Evolutionary conservation across 2,888 invertebrate species (phyloP), one percentile per base, ranked within the genome.

Genomic region (Thecocarcelia acutangulata): DNA sequence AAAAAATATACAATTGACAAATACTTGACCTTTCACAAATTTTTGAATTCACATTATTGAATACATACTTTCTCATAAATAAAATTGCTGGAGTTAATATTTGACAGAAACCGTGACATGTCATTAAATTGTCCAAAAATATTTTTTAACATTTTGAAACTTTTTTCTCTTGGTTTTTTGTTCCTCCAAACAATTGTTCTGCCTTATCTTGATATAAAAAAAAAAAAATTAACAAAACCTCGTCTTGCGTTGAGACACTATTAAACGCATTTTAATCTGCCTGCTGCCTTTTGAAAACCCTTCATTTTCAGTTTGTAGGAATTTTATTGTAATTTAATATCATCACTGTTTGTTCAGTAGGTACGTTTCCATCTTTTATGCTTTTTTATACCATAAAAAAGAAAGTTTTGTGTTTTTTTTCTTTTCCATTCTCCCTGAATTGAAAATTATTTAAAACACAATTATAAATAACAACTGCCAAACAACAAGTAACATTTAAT

Each of bases 401-500:
- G 64, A 78, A 72, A 72, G 64, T 72, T 72, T 69, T 66, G 12
- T 63, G 64, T 72, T 11, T 50, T 12, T 40, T 52, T 28, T 61
- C 19, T 33, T 69, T 1, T 40, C 44, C 33, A 33, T 5, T 58
- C 50, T 24, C 19, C 48, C 59, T 28, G 2, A 33, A 19, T 52
- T 68, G 54, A 50, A 68, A 59, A 42, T 58, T 81, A 68, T 68
- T 73, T 58, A 58, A 77, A 76, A 61, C 63, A 73, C 76, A 81
- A 77, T 81, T 81, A 81, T 73, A 74, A 81, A 81, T 77, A 77
- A 81, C 69, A 81, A 77, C 77, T 77, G 73, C 63, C 81, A 77
- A 76, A 72, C 72, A 81, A 74, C 73, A 81, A 77, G 73, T 81
- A 81, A 81, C 81, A 77, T 81, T 81, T 81, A 81, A 79, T 84